Base-by-base conservation (phyloP, 2,797 vertebrate species). In the Poecilia picta region DNA sequence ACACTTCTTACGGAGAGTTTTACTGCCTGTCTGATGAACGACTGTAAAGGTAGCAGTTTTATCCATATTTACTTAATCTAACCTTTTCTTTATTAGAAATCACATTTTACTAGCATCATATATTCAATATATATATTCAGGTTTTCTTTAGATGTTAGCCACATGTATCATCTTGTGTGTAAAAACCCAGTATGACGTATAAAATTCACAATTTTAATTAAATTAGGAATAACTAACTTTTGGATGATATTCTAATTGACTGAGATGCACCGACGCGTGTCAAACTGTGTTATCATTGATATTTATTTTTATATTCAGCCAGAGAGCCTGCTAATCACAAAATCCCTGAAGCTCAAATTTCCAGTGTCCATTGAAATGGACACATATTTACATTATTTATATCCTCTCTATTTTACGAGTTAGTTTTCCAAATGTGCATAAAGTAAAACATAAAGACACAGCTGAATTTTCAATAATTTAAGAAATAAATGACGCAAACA, bases 381-480 rank as follows among this genome's bases (percentile, higher is more conserved):
- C 12, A 43, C 23, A 7, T 41, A 62, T 39, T 78, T 79, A 84
- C 53, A 51, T 8, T 25, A 1, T 23, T 23, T 8, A 51, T 64
- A 76, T 46, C 55, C 74, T 83, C 51, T 77, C 77, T 78, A 68
- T 74, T 68, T 31, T 55, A 72, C 28, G 81, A 47, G 77, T 33
- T 2, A 6, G 20, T 25, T 68, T 68, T 73, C 36, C 33, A n/a
- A 55, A 62, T 71, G 39, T 71, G 72, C 12, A 78, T 83, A 74
- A 75, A 72, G 75, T 31, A 81, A 85, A 87, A 80, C 20, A 77
- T 39, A 11, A 31, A 84, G 66, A 76, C 18, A 49, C 81, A 80
- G 80, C 64, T 83, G 46, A 6, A 18, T 49, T 73, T 83, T 46
- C 80, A 77, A 77, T 41, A 81, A 83, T 47, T 86, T 71, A 74